phyloP scores from a whole-genome alignment of 2,797 vertebrate species.

The Myotis myotis region DNA sequence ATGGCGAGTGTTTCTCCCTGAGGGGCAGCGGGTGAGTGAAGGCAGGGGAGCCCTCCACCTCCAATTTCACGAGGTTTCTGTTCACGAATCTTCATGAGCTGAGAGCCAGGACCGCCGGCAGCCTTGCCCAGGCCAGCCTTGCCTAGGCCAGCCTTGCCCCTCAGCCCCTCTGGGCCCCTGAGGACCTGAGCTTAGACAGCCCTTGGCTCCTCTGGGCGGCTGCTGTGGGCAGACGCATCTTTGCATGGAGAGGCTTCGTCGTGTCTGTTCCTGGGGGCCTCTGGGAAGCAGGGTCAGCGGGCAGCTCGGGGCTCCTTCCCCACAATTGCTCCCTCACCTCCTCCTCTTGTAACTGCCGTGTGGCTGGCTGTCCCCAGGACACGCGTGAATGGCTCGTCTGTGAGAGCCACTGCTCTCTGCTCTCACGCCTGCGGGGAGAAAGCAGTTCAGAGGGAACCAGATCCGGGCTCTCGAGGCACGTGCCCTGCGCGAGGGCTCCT shows the following conservation, averaged over 20 bases:
- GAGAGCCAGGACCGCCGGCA: neutral
- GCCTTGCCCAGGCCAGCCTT: rapidly evolving
- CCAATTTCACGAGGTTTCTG: neutral
- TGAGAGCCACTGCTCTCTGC: neutral
- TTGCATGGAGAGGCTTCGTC: rapidly evolving
- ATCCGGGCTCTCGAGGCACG: too few species aligned
- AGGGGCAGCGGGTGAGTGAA: neutral
- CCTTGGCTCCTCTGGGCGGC: neutral
- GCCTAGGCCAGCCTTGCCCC: rapidly evolving
- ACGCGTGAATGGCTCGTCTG: rapidly evolving
- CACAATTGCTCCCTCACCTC: rapidly evolving
- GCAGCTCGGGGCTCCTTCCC: neutral
- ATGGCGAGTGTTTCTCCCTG: neutral
- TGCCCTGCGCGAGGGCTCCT: too few species aligned
- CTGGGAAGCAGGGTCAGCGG: rapidly evolving
- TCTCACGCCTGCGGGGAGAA: neutral
- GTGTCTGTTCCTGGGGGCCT: too few species aligned
- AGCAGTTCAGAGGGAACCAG: neutral
- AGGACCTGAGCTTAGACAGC: rapidly evolving
- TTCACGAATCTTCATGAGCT: neutral
- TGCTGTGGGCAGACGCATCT: neutral
- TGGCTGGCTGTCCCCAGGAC: neutral
- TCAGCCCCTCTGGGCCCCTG: neutral
- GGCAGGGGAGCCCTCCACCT: neutral
- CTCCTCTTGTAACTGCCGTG: neutral